Evolutionary conservation across 2,113 vertebrate species (phyloP).

Genomic region (Psettodes erumei): DNA sequence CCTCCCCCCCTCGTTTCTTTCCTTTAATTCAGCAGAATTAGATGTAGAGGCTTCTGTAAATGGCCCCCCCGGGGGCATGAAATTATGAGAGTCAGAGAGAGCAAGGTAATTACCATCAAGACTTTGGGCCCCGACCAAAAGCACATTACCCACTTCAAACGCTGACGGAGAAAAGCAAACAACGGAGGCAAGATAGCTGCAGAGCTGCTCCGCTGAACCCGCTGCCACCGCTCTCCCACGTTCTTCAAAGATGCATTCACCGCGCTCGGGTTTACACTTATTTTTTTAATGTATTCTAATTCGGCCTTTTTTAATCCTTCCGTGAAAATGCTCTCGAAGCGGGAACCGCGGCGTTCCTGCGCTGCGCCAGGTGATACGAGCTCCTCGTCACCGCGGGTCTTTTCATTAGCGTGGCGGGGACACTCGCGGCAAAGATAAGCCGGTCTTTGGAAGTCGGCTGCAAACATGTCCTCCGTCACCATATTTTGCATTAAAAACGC

Average conservation of each 20-base stretch:
- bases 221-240: slow-evolving; percentile 30
- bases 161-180: slow-evolving; percentile 62
- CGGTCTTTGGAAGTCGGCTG: background rate
- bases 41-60: slow-evolving; percentile 75
- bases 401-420: too few species aligned
- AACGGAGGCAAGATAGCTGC: slow-evolving; percentile 40
- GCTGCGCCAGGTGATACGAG: background rate
- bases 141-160: slow-evolving; percentile 73
- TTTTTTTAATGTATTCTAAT: background rate
- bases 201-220: slow-evolving; percentile 38
- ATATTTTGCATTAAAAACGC: background rate
- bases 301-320: background rate
- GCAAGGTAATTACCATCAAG: slow-evolving; percentile 78
- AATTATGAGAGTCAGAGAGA: slow-evolving; percentile 75
- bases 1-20: background rate
- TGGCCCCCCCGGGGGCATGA: slow-evolving; percentile 69
- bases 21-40: slow-evolving; percentile 74
- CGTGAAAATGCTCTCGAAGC: background rate
- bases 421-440: too few species aligned
- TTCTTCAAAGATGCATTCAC: background rate
- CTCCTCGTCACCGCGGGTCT: background rate
- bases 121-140: slow-evolving; percentile 71
- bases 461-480: background rate
- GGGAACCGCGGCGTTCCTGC: background rate
- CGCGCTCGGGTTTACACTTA: slow-evolving; percentile 5